phyloP scores from a whole-genome alignment of 2,888 invertebrate genomes.

The Leptopterna dolabrata region DNA sequence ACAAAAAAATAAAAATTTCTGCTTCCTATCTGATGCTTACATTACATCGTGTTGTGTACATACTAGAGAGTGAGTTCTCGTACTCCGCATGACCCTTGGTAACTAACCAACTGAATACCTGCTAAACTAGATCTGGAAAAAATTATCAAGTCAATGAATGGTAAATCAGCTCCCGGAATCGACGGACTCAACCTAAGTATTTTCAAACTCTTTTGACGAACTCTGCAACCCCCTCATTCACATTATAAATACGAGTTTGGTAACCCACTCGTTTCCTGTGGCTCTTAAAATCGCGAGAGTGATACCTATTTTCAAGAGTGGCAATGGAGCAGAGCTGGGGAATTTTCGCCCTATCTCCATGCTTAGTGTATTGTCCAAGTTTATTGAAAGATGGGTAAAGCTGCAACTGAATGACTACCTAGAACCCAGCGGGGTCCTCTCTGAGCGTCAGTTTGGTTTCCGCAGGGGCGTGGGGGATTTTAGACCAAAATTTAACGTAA shows the following conservation, averaged over 20 bases:
- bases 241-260: constrained; percentile 53
- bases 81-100: no score
- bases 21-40: no score
- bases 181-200: not conserved
- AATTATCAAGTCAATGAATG: not conserved
- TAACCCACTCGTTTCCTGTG: constrained; percentile 45
- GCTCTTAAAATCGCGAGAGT: constrained; percentile 53
- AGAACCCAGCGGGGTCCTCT: constrained; percentile 5
- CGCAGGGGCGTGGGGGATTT: no score
- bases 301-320: constrained; percentile 49
- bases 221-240: not conserved
- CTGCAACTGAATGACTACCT: not conserved
- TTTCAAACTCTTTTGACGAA: not conserved
- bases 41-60: no score
- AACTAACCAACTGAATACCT: no score
- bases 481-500: no score
- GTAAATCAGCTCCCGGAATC: not conserved
- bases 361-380: not conserved
- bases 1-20: no score
- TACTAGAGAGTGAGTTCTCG: no score
- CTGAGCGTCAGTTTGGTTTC: not conserved
- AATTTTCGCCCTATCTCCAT: constrained; percentile 53
- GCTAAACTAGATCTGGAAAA: not conserved
- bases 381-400: no score
- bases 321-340: not conserved